A percentile compares a stretch with the other conserved stretches of the same genome.
These are phyloP conservation scores for Typhlomys cinereus DNA, from an alignment of 2,113 vertebrate genomes.

Conservation along the genomic window DNA sequence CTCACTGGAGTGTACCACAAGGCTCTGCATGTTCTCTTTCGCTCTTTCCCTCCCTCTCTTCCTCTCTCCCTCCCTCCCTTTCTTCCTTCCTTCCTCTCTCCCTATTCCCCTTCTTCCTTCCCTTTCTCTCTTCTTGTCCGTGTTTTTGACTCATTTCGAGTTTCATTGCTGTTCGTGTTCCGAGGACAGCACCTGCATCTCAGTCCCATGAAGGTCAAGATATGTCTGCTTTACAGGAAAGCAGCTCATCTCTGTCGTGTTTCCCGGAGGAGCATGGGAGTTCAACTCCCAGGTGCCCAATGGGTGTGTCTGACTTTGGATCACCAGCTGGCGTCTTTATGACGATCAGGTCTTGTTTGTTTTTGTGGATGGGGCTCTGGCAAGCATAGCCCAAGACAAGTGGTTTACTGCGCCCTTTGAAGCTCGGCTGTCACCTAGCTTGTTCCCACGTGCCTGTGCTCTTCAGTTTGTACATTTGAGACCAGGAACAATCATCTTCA, in stretches of 20 bases:
- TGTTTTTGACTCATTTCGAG: neutral
- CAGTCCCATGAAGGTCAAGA: neutral
- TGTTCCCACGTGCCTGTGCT: constrained; percentile 62
- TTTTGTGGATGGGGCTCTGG: neutral
- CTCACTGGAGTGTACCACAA: neutral
- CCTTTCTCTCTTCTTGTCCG: neutral
- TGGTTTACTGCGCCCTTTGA: constrained; percentile 8
- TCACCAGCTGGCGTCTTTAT: neutral
- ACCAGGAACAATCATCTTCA: constrained; percentile 59
- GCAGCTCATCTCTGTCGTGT: constrained; percentile 4
- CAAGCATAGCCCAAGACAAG: neutral
- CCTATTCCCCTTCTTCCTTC: too few relatives aligned
- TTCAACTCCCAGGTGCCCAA: neutral
- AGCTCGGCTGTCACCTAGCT: constrained; percentile 29
- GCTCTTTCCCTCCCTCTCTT: too few relatives aligned
- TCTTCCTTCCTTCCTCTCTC: too few relatives aligned
- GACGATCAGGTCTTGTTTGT: neutral
- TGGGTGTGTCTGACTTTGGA: neutral
- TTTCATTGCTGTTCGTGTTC: constrained; percentile 11
- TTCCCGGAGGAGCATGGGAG: neutral
- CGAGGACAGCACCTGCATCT: neutral
- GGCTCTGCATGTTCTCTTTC: too few relatives aligned
- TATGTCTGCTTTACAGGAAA: neutral
- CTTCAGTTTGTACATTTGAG: constrained; percentile 73
- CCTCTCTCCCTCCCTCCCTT: too few relatives aligned